Conservation (phyloP, 2,797 vertebrate genomes). For the Pelodytes ibericus region DNA sequence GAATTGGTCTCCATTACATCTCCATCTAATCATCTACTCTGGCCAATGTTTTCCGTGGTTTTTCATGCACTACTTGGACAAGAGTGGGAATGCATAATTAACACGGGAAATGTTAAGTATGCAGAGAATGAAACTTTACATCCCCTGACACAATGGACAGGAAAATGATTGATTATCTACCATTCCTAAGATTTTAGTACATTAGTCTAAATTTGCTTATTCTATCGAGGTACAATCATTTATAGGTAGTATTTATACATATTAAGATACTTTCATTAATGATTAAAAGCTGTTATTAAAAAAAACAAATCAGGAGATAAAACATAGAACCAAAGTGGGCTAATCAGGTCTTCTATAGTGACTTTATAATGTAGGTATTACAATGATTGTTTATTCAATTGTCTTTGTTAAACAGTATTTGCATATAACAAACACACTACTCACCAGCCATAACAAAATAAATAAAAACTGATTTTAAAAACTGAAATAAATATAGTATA, state of each 20-base stretch:
- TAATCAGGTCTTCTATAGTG: too few relatives aligned
- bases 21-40: not conserved
- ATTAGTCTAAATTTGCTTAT: not conserved
- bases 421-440: too few relatives aligned
- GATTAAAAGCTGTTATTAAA: too few relatives aligned
- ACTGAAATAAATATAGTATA: too few relatives aligned
- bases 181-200: not conserved
- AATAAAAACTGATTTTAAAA: too few relatives aligned
- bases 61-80: not conserved
- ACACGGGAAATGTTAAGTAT: not conserved
- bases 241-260: not conserved
- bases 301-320: too few relatives aligned
- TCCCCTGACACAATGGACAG: not conserved
- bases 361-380: too few relatives aligned
- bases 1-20: not conserved
- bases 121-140: not conserved
- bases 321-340: too few relatives aligned
- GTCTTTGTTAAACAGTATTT: too few relatives aligned
- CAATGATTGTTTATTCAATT: too few relatives aligned
- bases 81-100: not conserved
- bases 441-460: too few relatives aligned
- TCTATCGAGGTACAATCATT: not conserved
- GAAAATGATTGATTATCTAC: not conserved
- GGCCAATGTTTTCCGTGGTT: not conserved
- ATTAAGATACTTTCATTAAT: not conserved